Evolutionary conservation across 2,797 vertebrate species (phyloP).

Genomic region (Girardinus metallicus): DNA sequence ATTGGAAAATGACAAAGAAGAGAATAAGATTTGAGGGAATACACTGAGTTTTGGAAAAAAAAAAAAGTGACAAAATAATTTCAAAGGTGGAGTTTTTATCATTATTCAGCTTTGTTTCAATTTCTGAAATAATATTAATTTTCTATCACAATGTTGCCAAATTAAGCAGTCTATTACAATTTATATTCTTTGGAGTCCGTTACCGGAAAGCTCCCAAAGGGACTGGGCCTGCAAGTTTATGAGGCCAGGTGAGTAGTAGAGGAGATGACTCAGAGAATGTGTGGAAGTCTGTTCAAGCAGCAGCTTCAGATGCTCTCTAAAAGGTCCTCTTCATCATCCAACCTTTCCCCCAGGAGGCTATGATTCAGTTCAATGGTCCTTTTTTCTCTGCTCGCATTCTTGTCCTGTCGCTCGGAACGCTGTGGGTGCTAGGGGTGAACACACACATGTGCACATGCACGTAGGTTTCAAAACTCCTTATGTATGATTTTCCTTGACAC

Average conservation of each 20-base stretch:
- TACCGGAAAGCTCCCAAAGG: conserved; percentile 34
- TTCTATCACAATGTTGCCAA: conserved; percentile 13
- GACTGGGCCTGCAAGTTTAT: conserved; percentile 51
- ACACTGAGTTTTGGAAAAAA: not conserved
- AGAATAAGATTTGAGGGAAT: not conserved
- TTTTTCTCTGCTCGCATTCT: conserved; percentile 50
- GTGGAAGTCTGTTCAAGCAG: conserved; percentile 51
- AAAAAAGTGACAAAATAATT: conserved; percentile 4
- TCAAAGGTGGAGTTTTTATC: not conserved
- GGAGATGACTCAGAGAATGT: conserved; percentile 54
- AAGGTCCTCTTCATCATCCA: conserved; percentile 65
- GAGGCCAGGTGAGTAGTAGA: conserved; percentile 43
- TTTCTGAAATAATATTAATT: conserved; percentile 20
- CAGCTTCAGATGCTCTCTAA: conserved; percentile 52
- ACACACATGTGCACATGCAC: not conserved
- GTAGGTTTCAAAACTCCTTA: conserved; percentile 16
- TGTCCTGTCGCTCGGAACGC: conserved; percentile 52
- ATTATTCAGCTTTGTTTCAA: conserved; percentile 2
- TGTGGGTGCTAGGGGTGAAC: conserved; percentile 16
- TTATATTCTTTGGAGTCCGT: conserved; percentile 41
- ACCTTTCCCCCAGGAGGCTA: conserved; percentile 43
- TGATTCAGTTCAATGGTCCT: conserved; percentile 60
- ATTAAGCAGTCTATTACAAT: conserved; percentile 43
- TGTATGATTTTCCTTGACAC: conserved; percentile 69
- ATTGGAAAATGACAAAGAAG: not conserved